Evolutionary conservation across 2,797 vertebrate genomes (phyloP).

Genomic region (Saxicola maurus): DNA sequence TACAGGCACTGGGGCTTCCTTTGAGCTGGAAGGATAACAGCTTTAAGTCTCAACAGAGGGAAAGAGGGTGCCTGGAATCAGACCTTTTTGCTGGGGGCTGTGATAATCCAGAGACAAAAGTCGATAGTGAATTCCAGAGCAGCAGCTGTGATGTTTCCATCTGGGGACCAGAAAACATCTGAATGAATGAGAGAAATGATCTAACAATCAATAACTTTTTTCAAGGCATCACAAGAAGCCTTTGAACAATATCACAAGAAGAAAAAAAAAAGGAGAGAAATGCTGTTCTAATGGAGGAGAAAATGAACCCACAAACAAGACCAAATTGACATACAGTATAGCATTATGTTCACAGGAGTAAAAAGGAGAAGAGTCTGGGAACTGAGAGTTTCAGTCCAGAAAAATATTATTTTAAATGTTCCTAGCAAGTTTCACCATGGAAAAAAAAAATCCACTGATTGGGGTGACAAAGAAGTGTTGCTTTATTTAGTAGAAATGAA

Average conservation of each 20-base stretch:
- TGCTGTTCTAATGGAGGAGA: conserved; percentile 56
- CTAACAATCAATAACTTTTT: conserved; percentile 69
- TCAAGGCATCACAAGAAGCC: conserved; percentile 65
- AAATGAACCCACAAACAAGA: conserved; percentile 60
- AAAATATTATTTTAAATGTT: background rate
- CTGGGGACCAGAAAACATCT: conserved; percentile 69
- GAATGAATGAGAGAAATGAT: conserved; percentile 67
- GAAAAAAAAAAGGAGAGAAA: conserved; percentile 1
- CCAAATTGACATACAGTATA: conserved; percentile 34
- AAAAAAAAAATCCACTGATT: background rate
- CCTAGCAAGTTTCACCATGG: background rate
- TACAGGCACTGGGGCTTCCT: background rate
- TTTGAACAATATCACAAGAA: conserved; percentile 66
- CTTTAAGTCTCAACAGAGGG: background rate
- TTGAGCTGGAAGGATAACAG: conserved; percentile 6
- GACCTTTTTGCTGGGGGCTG: conserved; percentile 40
- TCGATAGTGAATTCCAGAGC: conserved; percentile 62
- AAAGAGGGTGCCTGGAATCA: conserved; percentile 14
- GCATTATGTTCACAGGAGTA: conserved; percentile 10
- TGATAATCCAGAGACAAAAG: conserved; percentile 61
- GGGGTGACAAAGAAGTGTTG: background rate
- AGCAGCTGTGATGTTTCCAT: conserved; percentile 64
- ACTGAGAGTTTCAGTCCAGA: conserved; percentile 13
- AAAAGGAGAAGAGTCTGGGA: conserved; percentile 14
- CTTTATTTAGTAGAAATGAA: background rate